Evolutionary conservation across 2,888 invertebrate genomes (phyloP).

Genomic region (Sinodicranocentrus sp.): DNA sequence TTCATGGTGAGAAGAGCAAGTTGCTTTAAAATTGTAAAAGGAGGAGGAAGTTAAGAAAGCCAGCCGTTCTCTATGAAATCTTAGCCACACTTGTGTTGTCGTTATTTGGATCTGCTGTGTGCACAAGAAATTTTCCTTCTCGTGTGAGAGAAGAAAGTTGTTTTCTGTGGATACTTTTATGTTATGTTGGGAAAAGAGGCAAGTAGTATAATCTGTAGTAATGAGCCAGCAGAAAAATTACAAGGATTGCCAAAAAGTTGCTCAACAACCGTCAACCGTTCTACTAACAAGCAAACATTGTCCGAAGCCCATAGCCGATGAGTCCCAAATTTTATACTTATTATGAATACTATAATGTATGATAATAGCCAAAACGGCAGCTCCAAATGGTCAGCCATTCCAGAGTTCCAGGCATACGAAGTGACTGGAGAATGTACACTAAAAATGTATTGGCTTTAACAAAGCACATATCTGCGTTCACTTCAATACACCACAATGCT

Average conservation of each 20-base stretch:
- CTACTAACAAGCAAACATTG: no score
- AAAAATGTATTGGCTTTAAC: no score
- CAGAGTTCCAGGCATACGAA: no score
- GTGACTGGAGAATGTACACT: no score
- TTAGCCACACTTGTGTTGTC: slow-evolving; percentile 48
- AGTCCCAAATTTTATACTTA: no score
- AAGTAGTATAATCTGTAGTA: slow-evolving; percentile 64
- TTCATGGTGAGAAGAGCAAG: slow-evolving; percentile 3
- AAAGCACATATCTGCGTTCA: no score
- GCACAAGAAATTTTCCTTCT: slow-evolving; percentile 18
- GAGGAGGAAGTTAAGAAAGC: slow-evolving; percentile 24
- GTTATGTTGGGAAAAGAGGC: slow-evolving; percentile 5
- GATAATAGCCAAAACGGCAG: no score
- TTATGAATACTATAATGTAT: no score
- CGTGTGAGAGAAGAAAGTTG: slow-evolving; percentile 13
- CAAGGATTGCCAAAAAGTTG: slow-evolving; percentile 70
- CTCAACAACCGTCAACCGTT: slow-evolving; percentile 53
- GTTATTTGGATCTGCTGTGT: slow-evolving; percentile 41
- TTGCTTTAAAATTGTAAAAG: slow-evolving; percentile 54
- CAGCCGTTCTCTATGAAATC: slow-evolving; percentile 34
- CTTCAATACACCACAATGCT: no score
- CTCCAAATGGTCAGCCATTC: no score
- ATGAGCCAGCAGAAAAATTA: slow-evolving; percentile 70
- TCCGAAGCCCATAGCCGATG: no score
- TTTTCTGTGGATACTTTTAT: slow-evolving; percentile 45